Evolutionary conservation across 1,140 invertebrate species (phyloP), one percentile per base, ranked within the genome.

Genomic region (Drosophila guanche): DNA sequence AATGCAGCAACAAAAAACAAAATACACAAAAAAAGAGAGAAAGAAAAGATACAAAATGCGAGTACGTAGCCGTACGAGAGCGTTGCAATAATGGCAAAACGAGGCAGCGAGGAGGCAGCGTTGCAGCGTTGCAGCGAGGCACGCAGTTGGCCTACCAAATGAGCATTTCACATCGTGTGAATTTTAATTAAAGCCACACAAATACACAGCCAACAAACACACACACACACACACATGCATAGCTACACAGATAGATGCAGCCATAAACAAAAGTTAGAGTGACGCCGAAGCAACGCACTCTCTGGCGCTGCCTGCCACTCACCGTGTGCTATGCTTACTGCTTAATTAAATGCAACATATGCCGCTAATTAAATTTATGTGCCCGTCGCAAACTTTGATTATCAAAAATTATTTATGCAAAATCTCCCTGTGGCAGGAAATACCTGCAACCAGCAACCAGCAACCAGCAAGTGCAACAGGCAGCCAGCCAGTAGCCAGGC

Each of bases 351-450:
- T 86, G 74, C 81, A 86, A 80, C 81, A 88, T 88, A 86, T 86
- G 81, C 78, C 59, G 81, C 81, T 86, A 86, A 86, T 86, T 86
- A 86, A 86, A 86, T 86, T 88, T 86, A 86, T 86, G 81, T 88
- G 83, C 60, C 79, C 76, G 76, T 85, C 72, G 81, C 81, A 75
- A 83, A 75, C 80, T 80, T 76, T 86, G 83, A 86, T 86, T 86
- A 86, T 88, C 83, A 86, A 86, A 86, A 86, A 86, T 86, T 86
- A 86, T 86, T 86, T 86, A 86, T 86, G 83, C 83, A 86, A 86
- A 86, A 86, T 86, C 83, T 69, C 33, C 10, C 10, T 12, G 62
- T 86, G 83, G 83, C 83, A 86, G 83, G 83, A 86, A 86, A 86
- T 86, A 86, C 83, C 83, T 77, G 81, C 83, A 51, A 78, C 69